Evolutionary conservation across 1,140 invertebrate species (phyloP), one percentile per base, ranked within the genome.

Genomic region (Drosophila mayri): DNA sequence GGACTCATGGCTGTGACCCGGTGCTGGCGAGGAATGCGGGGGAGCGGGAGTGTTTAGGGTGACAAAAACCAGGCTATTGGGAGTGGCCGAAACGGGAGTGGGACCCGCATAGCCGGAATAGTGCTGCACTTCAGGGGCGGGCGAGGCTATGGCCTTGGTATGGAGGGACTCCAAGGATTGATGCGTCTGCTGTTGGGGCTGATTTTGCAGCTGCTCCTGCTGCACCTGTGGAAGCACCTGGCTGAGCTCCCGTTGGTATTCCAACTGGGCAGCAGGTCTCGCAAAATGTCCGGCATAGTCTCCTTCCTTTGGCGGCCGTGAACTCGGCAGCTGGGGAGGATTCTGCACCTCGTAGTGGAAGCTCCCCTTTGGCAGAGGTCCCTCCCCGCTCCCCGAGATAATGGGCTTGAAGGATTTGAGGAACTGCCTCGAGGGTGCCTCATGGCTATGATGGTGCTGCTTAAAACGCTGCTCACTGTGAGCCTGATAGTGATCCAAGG

Each of bases 391-490:
- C 5, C 65, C 61, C 3, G 81, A 73, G 1, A 92, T 40, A 1
- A 76, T 65, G 9, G 91, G 91, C 44, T 91, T 92, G 22, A 92
- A 92, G 52, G 73, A 81, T 12, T 91, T 91, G 12, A 92, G 73
- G 55, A 92, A 92, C 38, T 91, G 74, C 8, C 91, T 44, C 0
- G 91, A 92, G 0, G 91, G 91, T 0, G 91, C 91, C 41, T 92
- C 88, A 0, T 78, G 73, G 9, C 6, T n/a, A 0, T 18, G 37
- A 14, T 78, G 66, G 2, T 49, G 61, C 30, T 75, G 65, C 54
- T 82, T 54, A 38, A 90, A 81, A 2, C 50, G 58, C 61, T 82
- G 78, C 41, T 91, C 81, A 28, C 71, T 72, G 59, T 80, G 64
- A 0, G 43, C 50, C 28, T 92, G 91, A 35, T 76, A 91, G 28